Evolutionary conservation across 2,888 invertebrate genomes (phyloP).

Genomic region (Melinaea marsaeus): DNA sequence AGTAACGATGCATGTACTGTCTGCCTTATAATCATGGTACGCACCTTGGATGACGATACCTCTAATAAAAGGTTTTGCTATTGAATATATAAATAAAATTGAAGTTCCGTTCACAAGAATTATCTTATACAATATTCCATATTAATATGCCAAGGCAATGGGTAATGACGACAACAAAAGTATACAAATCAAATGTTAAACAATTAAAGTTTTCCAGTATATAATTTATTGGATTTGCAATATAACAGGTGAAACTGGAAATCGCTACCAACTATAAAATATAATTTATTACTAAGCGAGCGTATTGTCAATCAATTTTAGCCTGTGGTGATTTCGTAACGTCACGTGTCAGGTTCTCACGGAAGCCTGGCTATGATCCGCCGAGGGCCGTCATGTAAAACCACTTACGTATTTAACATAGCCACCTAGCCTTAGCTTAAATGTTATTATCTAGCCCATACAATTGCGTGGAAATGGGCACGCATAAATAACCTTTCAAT

Average conservation of each 20-base stretch:
- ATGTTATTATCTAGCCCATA: slow-evolving; percentile 75
- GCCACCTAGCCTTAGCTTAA: slow-evolving; percentile 71
- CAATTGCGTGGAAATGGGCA: slow-evolving; percentile 71
- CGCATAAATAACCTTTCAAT: slow-evolving; percentile 64
- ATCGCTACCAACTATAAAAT: slow-evolving; percentile 30
- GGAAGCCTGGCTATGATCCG: slow-evolving; percentile 69
- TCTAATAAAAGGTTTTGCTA: slow-evolving; percentile 8
- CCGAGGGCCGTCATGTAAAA: slow-evolving; percentile 73
- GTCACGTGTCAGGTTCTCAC: slow-evolving; percentile 75
- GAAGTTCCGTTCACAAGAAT: too few relatives aligned
- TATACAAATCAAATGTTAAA: neutral
- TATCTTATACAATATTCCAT: neutral
- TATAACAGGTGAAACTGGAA: slow-evolving; percentile 19
- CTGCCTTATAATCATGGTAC: slow-evolving; percentile 54
- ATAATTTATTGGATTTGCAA: slow-evolving; percentile 35
- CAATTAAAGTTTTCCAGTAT: slow-evolving; percentile 1
- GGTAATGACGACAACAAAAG: neutral
- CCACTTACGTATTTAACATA: slow-evolving; percentile 76
- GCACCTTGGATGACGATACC: slow-evolving; percentile 31
- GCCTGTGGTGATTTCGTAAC: slow-evolving; percentile 71
- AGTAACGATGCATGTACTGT: slow-evolving; percentile 53
- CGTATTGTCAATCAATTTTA: slow-evolving; percentile 71
- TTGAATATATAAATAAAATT: neutral
- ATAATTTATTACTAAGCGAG: slow-evolving; percentile 29
- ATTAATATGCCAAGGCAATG: neutral